Evolutionary conservation across 64 coral and sea anemone genomes (phyloP), one percentile per base, ranked within the genome.

Genomic region (Porites australiensis): DNA sequence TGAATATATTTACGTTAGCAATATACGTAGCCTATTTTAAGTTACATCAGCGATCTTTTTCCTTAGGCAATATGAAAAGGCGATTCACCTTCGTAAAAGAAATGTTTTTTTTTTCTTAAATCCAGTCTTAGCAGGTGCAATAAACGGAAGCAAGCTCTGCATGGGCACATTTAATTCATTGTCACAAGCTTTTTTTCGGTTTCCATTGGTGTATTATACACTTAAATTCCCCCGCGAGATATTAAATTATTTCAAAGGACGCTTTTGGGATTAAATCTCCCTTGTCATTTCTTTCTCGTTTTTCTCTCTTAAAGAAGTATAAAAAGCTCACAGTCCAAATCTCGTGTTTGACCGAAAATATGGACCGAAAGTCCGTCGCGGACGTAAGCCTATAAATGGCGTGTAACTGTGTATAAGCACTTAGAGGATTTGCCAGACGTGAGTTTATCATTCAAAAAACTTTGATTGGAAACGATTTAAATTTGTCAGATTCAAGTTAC

Each of bases 1-100:
- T 67, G 81, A 64, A 83, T 83, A 83, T 50, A 83, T 83, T 83
- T 67, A 16, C 81, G 67, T 83, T 83, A 83, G 44, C 81, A 3
- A 18, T 44, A 50, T 47, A 37, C 27, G 27, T 37, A 83, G 44
- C 61, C 58, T 67, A 50, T 83, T 83, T 83, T 48, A n/a, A 13
- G 61, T 68, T 18, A 66, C 4, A 68, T 37, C 27, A 37, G 27
- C 27, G 27, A 68, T 50, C 45, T 83, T 83, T 67, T 83, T 20
- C 13, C 50, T 77, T 22, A 22, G 49, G 27, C 1, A n/a, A n/a
- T n/a, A n/a, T n/a, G n/a, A n/a, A 37, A 1, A 37, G 27, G 27
- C 23, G 50, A n/a, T 77, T 7, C 75, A 55, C 48, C 23, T 16
- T 57, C 55, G 8, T 13, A 18, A 21, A 20, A 50, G n/a, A 77